phyloP scores from a whole-genome alignment of 2,113 vertebrate genomes.

The Rhombomys opimus region DNA sequence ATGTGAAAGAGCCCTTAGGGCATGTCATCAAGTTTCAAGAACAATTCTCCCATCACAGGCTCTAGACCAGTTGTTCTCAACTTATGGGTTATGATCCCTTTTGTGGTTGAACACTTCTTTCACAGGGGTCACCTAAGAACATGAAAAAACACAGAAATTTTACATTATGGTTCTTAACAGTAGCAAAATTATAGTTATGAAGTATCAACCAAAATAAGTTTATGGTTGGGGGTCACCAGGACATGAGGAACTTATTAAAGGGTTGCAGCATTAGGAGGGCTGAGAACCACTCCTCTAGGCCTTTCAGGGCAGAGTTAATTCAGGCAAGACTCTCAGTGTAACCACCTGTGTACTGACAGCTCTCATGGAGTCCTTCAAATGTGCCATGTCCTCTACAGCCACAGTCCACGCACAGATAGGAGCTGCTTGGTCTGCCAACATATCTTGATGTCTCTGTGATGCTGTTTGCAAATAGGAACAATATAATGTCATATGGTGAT shows the following conservation, averaged over 20 bases:
- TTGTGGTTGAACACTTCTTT: background rate
- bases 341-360: background rate
- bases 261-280: background rate
- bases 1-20: background rate
- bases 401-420: background rate
- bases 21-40: background rate
- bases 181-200: background rate
- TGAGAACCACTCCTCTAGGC: background rate
- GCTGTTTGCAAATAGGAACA: background rate
- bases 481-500: background rate
- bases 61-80: background rate
- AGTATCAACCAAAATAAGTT: background rate
- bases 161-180: background rate
- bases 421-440: background rate
- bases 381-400: background rate
- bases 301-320: background rate
- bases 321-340: background rate
- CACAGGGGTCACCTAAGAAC: background rate
- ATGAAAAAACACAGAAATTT: background rate
- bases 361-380: background rate
- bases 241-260: background rate
- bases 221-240: background rate
- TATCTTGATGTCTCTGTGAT: background rate
- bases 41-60: background rate
- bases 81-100: background rate